Percentiles rank a stretch among this genome's conserved stretches.
phyloP scores from a whole-genome alignment of 1,140 invertebrate species.

The Oryzaephilus surinamensis region DNA sequence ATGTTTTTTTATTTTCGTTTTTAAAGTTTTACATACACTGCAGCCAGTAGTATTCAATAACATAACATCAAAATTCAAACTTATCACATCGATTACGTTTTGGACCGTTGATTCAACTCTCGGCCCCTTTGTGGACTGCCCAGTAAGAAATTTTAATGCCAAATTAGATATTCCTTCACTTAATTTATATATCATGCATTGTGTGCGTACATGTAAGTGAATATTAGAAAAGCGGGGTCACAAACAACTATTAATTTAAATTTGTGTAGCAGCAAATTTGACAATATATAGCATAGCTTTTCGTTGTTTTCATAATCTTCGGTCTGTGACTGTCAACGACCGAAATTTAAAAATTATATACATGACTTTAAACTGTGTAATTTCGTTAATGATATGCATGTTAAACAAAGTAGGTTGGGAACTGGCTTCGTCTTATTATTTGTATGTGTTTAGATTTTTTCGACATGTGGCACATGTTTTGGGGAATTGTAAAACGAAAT shows the following conservation, averaged over 20 bases:
- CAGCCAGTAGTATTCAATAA: too few species aligned
- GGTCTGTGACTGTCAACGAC: conserved; percentile 20
- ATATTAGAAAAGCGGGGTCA: too few species aligned
- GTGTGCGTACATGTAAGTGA: background rate
- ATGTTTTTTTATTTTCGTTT: too few species aligned
- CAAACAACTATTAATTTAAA: too few species aligned
- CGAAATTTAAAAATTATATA: conserved; percentile 16
- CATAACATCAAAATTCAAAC: conserved; percentile 26
- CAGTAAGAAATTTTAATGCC: conserved; percentile 21
- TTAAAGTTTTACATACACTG: too few species aligned
- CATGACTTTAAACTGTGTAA: conserved; percentile 6
- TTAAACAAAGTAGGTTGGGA: conserved; percentile 11
- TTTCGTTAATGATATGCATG: conserved; percentile 17
- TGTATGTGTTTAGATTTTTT: too few species aligned
- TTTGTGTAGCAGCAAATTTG: too few species aligned
- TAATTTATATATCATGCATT: conserved; percentile 6
- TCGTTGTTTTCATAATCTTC: conserved; percentile 12
- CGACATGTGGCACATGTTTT: conserved; percentile 7
- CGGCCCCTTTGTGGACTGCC: conserved; percentile 25
- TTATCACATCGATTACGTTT: conserved; percentile 25
- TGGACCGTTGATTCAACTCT: conserved; percentile 19
- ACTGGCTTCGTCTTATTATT: conserved; percentile 9
- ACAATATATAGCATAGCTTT: too few species aligned
- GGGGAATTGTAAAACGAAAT: conserved; percentile 7
- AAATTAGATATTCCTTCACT: conserved; percentile 20